A percentile compares a stretch with the other conserved stretches of the same genome.
Conservation (phyloP, 2,888 invertebrate species). For the Nebria salina region DNA sequence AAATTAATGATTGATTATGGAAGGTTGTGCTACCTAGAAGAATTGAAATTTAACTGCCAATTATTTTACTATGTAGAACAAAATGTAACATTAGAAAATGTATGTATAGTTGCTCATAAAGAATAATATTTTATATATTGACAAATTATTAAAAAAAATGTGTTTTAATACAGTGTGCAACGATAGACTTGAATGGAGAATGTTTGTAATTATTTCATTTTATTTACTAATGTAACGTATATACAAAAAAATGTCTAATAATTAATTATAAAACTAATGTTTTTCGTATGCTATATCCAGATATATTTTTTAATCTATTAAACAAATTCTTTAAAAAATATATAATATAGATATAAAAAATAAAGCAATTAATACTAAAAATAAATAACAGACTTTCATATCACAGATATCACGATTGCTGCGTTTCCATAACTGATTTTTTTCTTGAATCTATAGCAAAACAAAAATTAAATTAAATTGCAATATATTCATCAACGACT, state of each 20-base stretch:
- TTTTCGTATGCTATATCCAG: not conserved
- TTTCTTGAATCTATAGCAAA: not conserved
- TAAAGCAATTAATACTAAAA: not conserved
- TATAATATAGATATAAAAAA: not conserved
- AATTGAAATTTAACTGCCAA: conserved; percentile 68
- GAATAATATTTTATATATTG: conserved; percentile 39
- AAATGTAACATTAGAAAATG: conserved; percentile 79
- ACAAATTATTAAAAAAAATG: not conserved
- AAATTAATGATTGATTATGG: conserved; percentile 84
- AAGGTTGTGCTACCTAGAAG: conserved; percentile 70
- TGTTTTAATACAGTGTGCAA: not conserved
- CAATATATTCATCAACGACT: too few species aligned
- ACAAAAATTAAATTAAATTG: not conserved
- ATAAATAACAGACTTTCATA: not conserved
- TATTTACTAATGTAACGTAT: not conserved
- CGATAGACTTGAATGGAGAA: too few species aligned
- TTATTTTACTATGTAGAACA: conserved; percentile 74
- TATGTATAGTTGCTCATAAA: conserved; percentile 74
- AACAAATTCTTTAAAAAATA: not conserved
- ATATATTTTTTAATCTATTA: not conserved
- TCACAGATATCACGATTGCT: not conserved
- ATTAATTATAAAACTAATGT: not conserved
- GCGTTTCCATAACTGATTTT: not conserved
- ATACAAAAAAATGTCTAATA: not conserved
- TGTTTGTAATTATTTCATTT: conserved; percentile 4